Percentiles rank a stretch among this genome's conserved stretches.
Evolutionary conservation across 37 sponge, comb jelly and placozoan genomes (phyloP).

Genomic region (Spongilla lacustris): DNA sequence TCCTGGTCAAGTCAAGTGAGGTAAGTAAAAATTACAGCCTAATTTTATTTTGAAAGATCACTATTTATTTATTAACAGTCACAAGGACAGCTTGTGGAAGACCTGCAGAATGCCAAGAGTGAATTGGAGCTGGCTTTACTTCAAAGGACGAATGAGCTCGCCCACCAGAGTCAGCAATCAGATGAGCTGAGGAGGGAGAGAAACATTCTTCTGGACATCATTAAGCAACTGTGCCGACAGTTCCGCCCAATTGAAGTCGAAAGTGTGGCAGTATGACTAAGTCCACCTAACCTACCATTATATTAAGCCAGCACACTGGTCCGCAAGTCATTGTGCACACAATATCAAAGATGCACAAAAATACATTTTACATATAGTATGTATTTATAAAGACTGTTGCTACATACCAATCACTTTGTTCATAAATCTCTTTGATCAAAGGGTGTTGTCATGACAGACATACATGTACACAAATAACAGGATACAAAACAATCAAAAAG

Average conservation of each 20-base stretch:
- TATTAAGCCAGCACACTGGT: background rate
- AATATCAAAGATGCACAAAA: background rate
- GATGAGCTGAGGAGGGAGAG: conserved; percentile 24
- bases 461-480: background rate
- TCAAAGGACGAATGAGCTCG: conserved; percentile 12
- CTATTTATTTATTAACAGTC: background rate
- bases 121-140: conserved; percentile 12
- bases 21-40: conserved; percentile 7
- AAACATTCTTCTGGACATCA: conserved; percentile 35
- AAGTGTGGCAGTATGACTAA: background rate
- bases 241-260: conserved; percentile 4
- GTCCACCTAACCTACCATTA: background rate
- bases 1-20: conserved; percentile 33
- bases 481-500: background rate
- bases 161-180: conserved; percentile 12
- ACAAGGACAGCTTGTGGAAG: conserved; percentile 2
- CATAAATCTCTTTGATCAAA: background rate
- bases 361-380: background rate
- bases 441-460: background rate
- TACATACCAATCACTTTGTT: background rate
- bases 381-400: background rate
- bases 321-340: background rate
- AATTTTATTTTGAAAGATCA: background rate
- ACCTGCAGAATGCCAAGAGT: conserved; percentile 14
- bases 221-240: conserved; percentile 16